Base-by-base conservation (phyloP, 2,797 vertebrate species). In the Acrocephalus scirpaceus region DNA sequence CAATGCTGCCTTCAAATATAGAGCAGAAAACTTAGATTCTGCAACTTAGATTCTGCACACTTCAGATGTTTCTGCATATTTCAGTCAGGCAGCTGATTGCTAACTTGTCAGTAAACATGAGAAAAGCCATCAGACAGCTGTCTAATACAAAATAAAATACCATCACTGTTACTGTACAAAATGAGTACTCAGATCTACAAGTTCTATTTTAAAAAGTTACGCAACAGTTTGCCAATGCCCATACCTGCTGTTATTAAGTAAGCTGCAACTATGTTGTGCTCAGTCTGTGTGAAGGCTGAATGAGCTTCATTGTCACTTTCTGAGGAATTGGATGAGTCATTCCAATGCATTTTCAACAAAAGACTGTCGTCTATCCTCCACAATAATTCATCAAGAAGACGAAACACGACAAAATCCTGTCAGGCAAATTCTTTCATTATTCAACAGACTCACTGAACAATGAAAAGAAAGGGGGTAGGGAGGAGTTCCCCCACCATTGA, bases 171-270 rank as follows among this genome's bases (percentile, higher is more conserved):
- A 22, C 32, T 45, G 74, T 6, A 90, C 38, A 81, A 93, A 79
- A 53, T 10, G 62, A 76, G 47, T 40, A 30, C 57, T 86, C 66
- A 92, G 60, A 81, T 60, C 69, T 48, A 80, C 77, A 66, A 67
- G 40, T 12, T 82, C 77, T 62, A 45, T 26, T 90, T 71, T 18
- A 2, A 75, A 90, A 56, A 32, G 51, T 75, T 66, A 95, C 0
- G 1, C 58, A 94, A 85, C 29, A 42, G 38, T 78, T 72, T 48
- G 78, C 45, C 65, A 86, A 57, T 36, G 47, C 40, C 47, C 96
- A 95, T 99, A 99, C 99, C 99, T 99, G 99, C 99, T 85, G 98
- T 98, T 85, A 99, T 99, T 77, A 99, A 98, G 90, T 99, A 99
- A 97, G 97, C 97, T 82, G 99, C 99, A 56, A 99, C 98, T 81